Evolutionary conservation across 2,113 vertebrate species (phyloP).

Genomic region (Bos indicus): DNA sequence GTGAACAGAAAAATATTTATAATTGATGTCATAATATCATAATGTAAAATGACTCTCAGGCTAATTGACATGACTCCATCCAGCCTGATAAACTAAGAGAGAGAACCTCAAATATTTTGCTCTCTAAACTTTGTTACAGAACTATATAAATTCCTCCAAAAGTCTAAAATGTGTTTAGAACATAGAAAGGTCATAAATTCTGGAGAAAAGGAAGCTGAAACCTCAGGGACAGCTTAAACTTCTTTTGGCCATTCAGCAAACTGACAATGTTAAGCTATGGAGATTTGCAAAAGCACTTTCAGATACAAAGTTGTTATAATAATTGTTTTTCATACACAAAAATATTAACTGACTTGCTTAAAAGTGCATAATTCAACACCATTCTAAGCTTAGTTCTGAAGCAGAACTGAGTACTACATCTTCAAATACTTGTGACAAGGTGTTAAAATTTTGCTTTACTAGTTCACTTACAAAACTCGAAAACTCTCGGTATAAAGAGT

Average conservation of each 20-base stretch:
- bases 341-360: slow-evolving; percentile 11
- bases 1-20: neutral
- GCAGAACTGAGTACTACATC: neutral
- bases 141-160: neutral
- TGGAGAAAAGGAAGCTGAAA: neutral
- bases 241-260: neutral
- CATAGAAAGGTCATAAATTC: neutral
- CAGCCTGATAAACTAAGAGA: neutral
- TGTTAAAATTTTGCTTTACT: neutral
- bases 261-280: neutral
- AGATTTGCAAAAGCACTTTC: neutral
- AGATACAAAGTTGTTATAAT: neutral
- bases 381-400: neutral
- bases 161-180: neutral
- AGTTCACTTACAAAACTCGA: neutral
- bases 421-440: neutral
- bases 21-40: neutral
- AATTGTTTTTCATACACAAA: neutral
- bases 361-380: neutral
- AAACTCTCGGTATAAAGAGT: neutral
- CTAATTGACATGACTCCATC: neutral
- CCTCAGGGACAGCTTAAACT: neutral
- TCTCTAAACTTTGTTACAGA: neutral
- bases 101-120: neutral
- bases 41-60: neutral